These are phyloP conservation scores for Trichonephila clavipes DNA, from an alignment of 1,140 invertebrate species.

Conservation along the genomic window DNA sequence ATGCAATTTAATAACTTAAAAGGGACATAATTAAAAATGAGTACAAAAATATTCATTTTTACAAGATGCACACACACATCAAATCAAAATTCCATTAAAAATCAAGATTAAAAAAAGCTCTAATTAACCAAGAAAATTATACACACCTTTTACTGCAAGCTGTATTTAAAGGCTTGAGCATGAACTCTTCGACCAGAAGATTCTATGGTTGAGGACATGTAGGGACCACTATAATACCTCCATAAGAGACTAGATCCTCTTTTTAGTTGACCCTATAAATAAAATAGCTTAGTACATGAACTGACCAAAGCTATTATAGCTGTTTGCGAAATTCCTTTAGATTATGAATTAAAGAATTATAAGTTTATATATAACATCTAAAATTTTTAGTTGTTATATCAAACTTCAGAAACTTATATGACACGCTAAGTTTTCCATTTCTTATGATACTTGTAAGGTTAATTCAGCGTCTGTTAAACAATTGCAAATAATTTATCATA, in stretches of 20 bases:
- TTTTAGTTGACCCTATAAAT: constrained; percentile 87
- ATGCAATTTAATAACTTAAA: too few species aligned
- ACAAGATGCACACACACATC: too few species aligned
- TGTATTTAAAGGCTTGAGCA: constrained; percentile 53
- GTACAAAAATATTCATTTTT: too few species aligned
- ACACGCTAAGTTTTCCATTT: too few species aligned
- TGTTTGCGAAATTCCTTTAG: background rate
- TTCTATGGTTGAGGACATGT: background rate
- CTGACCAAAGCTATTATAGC: background rate
- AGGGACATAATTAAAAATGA: too few species aligned
- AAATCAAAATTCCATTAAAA: background rate
- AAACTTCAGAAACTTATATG: too few species aligned
- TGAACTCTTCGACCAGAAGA: constrained; percentile 34
- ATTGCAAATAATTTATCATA: too few species aligned
- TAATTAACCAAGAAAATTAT: background rate
- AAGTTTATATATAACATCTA: too few species aligned
- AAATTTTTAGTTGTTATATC: too few species aligned
- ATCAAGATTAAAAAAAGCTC: background rate
- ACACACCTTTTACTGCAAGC: constrained; percentile 15
- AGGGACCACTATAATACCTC: constrained; percentile 88
- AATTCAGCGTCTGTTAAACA: too few species aligned
- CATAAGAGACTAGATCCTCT: constrained; percentile 91
- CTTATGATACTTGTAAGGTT: background rate
- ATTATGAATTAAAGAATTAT: too few species aligned
- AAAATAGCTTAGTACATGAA: background rate